phyloP scores from a whole-genome alignment of 2,888 invertebrate species.

The Lithophane socia region DNA sequence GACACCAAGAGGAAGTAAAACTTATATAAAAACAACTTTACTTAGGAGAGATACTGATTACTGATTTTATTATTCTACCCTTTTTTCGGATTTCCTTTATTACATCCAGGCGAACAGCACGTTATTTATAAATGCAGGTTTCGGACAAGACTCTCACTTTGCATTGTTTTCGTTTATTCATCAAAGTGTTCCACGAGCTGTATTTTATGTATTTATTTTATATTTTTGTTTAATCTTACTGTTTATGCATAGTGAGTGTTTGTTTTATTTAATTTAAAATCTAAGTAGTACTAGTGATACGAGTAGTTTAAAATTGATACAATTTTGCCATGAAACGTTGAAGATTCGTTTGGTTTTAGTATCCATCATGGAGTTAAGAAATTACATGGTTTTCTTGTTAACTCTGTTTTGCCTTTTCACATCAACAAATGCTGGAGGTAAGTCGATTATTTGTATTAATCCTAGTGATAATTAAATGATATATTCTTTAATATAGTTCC shows the following conservation, averaged over 20 bases:
- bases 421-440: not conserved
- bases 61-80: not conserved
- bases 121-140: conserved; percentile 6
- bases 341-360: not conserved
- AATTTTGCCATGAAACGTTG: not conserved
- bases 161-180: not conserved
- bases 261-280: not conserved
- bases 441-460: not conserved
- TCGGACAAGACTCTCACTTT: not conserved
- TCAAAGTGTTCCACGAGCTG: not conserved
- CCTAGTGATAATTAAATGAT: too few relatives aligned
- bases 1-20: not conserved
- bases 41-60: not conserved
- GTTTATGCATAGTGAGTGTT: not conserved
- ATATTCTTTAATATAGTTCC: too few relatives aligned
- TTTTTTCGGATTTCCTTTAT: conserved; percentile 1
- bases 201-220: too few relatives aligned
- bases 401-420: not conserved
- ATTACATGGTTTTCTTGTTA: not conserved
- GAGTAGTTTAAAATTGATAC: not conserved
- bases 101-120: not conserved
- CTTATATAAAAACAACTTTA: not conserved
- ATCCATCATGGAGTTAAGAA: not conserved
- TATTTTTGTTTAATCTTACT: not conserved
- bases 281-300: too few relatives aligned